Base-by-base conservation (phyloP, 2,888 invertebrate species). In the Hirtodrosophila trivittata region DNA sequence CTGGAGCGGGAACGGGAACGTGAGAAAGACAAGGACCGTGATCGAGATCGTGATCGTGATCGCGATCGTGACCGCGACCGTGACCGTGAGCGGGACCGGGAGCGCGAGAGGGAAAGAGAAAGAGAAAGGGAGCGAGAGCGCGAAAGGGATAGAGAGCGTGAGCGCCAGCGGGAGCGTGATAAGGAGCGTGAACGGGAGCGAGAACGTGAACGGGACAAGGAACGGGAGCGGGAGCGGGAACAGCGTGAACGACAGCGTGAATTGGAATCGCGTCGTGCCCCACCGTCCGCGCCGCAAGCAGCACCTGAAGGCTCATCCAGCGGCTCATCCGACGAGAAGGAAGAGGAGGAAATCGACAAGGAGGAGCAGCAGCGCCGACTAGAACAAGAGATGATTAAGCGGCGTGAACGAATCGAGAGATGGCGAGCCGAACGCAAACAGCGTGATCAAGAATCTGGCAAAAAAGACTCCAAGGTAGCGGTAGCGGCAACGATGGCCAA, bases 351-450 rank as follows among this genome's bases (percentile, higher is more conserved):
- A 54, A 91, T 92, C 21, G 93, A 94, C 16, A 88, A 96, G 93
- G 97, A 97, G 91, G 97, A 96, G 88, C 97, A 97, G 87, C 97
- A 97, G 87, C 95, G 94, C 75, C 94, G 96, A 21, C 91, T 99
- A 21, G 98, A 98, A 90, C 92, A 95, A 12, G 98, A 98, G 92
- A 98, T 98, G 98, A 97, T 97, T 86, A 98, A 97, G 89, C 93
- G 98, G 3, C 92, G 98, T 1, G 98, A 99, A 81, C 93, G 98
- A 47, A 98, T 99, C 67, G 98, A 99, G 90, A 93, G 97, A 49
- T 98, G 98, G 98, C 92, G 98, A 39, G 97, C 97, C 0, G 98
- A 98, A 82, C 93, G 98, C 9, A 97, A 97, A 89, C 95, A 96
- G 72, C 95, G 95, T 83, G 96, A 97, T 87, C 90, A 96, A 32